Percentiles rank a stretch among this genome's conserved stretches.
Evolutionary conservation across 2,888 invertebrate genomes (phyloP).

Genomic region (Tyria jacobaeae): DNA sequence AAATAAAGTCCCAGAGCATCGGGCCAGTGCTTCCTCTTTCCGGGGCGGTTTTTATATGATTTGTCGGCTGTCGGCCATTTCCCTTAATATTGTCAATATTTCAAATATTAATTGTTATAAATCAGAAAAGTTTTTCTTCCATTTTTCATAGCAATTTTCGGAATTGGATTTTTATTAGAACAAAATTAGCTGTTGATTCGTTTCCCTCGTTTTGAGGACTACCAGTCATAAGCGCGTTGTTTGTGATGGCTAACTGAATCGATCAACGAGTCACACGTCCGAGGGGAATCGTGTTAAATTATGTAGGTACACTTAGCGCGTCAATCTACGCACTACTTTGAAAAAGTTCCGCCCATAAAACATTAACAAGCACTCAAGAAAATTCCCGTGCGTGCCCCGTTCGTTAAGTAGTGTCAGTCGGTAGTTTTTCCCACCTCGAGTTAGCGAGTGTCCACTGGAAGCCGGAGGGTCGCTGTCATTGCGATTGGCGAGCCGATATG

Average conservation of each 20-base stretch:
- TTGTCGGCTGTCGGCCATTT: constrained; percentile 84
- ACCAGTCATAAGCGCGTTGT: constrained; percentile 47
- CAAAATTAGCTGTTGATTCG: constrained; percentile 61
- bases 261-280: constrained; percentile 67
- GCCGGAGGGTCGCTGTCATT: constrained; percentile 82
- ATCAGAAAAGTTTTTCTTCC: constrained; percentile 79
- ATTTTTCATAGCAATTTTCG: constrained; percentile 72
- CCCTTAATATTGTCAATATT: constrained; percentile 86
- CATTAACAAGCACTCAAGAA: constrained; percentile 87
- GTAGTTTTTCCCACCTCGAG: constrained; percentile 85
- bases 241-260: constrained; percentile 62
- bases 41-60: constrained; percentile 85
- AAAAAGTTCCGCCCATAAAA: constrained; percentile 86
- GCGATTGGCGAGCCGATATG: constrained; percentile 83
- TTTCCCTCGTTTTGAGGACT: constrained; percentile 29
- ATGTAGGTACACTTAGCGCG: constrained; percentile 84
- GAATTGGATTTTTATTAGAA: constrained; percentile 78
- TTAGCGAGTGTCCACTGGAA: constrained; percentile 69
- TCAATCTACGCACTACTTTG: constrained; percentile 83
- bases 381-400: constrained; percentile 81
- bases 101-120: constrained; percentile 87
- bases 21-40: constrained; percentile 85
- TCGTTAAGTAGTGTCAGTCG: constrained; percentile 85
- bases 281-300: constrained; percentile 81
- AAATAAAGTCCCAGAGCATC: constrained; percentile 85